Evolutionary conservation across 2,797 vertebrate genomes (phyloP), one percentile per base, ranked within the genome.

Genomic region (Dermochelys coriacea): DNA sequence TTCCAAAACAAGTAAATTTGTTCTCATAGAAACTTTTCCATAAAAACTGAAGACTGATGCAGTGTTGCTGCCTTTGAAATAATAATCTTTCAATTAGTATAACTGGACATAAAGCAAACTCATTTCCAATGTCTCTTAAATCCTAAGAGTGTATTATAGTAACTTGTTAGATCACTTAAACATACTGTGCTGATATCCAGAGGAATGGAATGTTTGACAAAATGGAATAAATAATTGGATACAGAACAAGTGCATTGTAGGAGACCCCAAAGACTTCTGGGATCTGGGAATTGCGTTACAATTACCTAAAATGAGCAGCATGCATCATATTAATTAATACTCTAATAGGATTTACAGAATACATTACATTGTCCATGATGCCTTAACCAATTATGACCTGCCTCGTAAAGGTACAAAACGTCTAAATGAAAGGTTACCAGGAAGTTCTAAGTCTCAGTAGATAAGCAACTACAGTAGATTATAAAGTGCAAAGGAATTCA

Each of bases 51-150:
- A 92, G 87, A 41, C 74, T 89, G 49, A 12, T 97, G 64, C 68
- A 97, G 51, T 82, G 87, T 86, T 82, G 71, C 19, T 90, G 88
- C 50, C 84, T 93, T 94, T 85, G 82, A 97, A 97, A 96, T 94
- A 97, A 97, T 95, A 97, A 89, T 84, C 49, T 97, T 96, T 95
- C 96, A 92, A 96, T 97, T 96, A 96, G 90, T 90, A 55, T 51
- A 96, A 95, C 91, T 90, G 54, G 84, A 89, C 61, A 88, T 96
- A 97, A 96, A 83, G 55, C 79, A 71, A 5, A 85, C 41, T 34
- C 59, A 79, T 54, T 71, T 93, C 88, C 16, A 91, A 91, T n/a
- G 41, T 84, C 47, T 77, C 23, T 96, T 81, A 90, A 94, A 96
- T 96, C 64, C 91, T 94, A 74, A 79, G 52, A 94, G 54, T 86